phyloP scores from a whole-genome alignment of 2,888 invertebrate species.

The Invenusta paracnida region DNA sequence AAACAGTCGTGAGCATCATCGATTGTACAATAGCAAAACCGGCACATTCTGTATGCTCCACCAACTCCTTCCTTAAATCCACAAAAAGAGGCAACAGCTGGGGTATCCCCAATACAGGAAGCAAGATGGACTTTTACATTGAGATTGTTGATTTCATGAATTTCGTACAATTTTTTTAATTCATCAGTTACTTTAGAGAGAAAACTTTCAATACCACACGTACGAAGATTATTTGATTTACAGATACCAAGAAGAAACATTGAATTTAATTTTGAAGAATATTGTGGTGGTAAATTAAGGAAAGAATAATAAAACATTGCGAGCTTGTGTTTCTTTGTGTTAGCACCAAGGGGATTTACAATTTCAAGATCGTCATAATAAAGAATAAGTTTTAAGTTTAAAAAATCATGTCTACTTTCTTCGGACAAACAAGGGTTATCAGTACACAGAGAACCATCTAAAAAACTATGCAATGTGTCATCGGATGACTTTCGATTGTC shows the following conservation, averaged over 20 bases:
- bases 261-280: slow-evolving; percentile 31
- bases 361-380: slow-evolving; percentile 45
- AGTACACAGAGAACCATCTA: background rate
- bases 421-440: background rate
- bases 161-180: background rate
- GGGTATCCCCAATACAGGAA: background rate
- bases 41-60: background rate
- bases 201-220: background rate
- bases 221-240: background rate
- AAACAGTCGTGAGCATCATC: background rate
- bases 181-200: background rate
- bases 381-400: slow-evolving; percentile 39
- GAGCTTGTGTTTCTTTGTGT: slow-evolving; percentile 44
- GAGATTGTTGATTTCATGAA: background rate
- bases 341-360: slow-evolving; percentile 45
- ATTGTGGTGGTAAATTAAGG: slow-evolving; percentile 38
- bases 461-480: background rate
- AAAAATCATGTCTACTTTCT: background rate
- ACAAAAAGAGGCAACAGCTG: background rate
- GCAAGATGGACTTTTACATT: background rate
- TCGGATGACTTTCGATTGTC: background rate
- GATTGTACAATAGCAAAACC: background rate
- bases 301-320: slow-evolving; percentile 43
- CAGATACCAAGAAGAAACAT: slow-evolving; percentile 36
- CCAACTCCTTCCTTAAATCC: slow-evolving; percentile 8